A percentile compares a stretch with the other conserved stretches of the same genome.
Evolutionary conservation across 64 coral and sea anemone genomes (phyloP).

Genomic region (Anthopleura sola): DNA sequence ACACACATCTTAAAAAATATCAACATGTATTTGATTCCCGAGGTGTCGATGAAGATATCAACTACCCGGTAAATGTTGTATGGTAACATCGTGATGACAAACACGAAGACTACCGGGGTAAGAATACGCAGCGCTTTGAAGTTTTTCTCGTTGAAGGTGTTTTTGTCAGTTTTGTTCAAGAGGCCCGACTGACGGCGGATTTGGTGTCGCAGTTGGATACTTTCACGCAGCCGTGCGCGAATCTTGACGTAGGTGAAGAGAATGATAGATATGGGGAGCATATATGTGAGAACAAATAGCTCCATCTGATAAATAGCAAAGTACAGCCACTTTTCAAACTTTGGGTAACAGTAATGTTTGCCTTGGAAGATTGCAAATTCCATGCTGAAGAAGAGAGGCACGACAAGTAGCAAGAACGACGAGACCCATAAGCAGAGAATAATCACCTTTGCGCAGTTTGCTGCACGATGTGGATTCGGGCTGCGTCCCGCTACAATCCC

Average conservation of each 20-base stretch:
- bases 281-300: slow-evolving; percentile 55
- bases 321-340: slow-evolving; percentile 43
- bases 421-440: slow-evolving; percentile 58
- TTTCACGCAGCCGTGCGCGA: slow-evolving; percentile 63
- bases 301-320: slow-evolving; percentile 63
- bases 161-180: background rate
- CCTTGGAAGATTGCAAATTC: slow-evolving; percentile 23
- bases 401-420: slow-evolving; percentile 66
- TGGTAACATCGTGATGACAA: slow-evolving; percentile 68
- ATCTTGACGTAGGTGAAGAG: slow-evolving; percentile 71
- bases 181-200: slow-evolving; percentile 49
- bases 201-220: slow-evolving; percentile 52
- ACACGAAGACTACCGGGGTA: slow-evolving; percentile 69
- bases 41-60: slow-evolving; percentile 58
- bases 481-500: slow-evolving; percentile 70
- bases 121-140: slow-evolving; percentile 57
- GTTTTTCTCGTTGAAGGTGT: slow-evolving; percentile 42
- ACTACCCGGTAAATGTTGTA: slow-evolving; percentile 70
- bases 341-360: slow-evolving; percentile 43
- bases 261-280: slow-evolving; percentile 59
- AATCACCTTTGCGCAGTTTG: slow-evolving; percentile 36
- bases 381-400: slow-evolving; percentile 78
- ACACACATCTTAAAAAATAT: slow-evolving; percentile 82
- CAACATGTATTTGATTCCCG: slow-evolving; percentile 59
- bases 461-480: slow-evolving; percentile 24